phyloP scores from a whole-genome alignment of 1,140 invertebrate species.

The Diabrotica virgifera region DNA sequence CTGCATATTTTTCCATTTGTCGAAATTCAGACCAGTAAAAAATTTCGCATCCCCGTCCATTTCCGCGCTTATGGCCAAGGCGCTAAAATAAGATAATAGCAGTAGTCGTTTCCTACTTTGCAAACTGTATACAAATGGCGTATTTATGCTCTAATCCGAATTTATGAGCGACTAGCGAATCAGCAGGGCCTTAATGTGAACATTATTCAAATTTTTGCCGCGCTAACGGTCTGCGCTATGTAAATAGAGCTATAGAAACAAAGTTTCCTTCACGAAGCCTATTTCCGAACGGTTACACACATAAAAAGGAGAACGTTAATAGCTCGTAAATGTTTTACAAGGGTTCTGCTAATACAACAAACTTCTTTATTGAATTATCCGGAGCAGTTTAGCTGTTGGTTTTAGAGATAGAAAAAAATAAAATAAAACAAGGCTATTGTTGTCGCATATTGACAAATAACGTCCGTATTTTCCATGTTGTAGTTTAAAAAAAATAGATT shows the following conservation, averaged over 20 bases:
- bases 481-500: no score
- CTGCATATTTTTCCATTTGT: no score
- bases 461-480: no score
- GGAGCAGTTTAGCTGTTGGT: no score
- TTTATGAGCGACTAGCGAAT: background rate
- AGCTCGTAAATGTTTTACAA: background rate
- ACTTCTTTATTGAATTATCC: no score
- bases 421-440: no score
- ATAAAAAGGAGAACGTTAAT: background rate
- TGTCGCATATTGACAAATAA: no score
- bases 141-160: conserved; percentile 1
- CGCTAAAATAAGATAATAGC: background rate
- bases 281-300: background rate
- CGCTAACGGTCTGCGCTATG: background rate
- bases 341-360: no score
- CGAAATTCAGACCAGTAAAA: no score
- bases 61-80: background rate
- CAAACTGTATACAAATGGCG: background rate
- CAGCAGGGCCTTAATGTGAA: background rate
- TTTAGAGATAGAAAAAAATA: no score
- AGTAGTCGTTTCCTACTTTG: background rate
- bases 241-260: background rate
- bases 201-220: background rate
- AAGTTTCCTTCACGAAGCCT: background rate
- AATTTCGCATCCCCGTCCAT: no score